Conservation (phyloP, 2,113 vertebrate species). For the Oncorhynchus kisutch region DNA sequence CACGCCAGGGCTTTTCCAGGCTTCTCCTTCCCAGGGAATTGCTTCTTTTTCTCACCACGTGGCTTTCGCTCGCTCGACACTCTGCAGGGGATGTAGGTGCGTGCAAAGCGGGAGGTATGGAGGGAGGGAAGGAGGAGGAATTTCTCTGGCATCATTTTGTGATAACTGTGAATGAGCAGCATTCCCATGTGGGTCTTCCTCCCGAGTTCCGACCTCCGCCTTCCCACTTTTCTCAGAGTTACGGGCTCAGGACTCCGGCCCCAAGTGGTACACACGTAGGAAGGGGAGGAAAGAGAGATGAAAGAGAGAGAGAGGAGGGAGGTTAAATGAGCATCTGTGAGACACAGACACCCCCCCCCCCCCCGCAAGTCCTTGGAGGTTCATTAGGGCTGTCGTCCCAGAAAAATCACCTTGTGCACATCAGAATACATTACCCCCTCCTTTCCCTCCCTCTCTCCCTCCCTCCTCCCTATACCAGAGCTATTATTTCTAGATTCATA, state of each 20-base stretch:
- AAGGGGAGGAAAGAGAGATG: background rate
- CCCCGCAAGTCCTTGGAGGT: background rate
- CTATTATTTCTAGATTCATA: slow-evolving; percentile 67
- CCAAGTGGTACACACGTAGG: too few relatives aligned
- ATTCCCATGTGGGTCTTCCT: background rate
- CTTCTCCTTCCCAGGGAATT: slow-evolving; percentile 35
- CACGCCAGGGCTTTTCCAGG: slow-evolving; percentile 28
- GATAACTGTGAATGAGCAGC: background rate
- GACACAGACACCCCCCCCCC: slow-evolving; percentile 19
- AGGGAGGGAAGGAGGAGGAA: slow-evolving; percentile 28
- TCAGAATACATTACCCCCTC: slow-evolving; percentile 51
- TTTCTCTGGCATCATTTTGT: background rate
- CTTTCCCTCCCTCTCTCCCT: slow-evolving; percentile 35
- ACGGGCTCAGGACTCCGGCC: background rate
- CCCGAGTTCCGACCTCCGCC: too few relatives aligned
- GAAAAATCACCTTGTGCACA: slow-evolving; percentile 50
- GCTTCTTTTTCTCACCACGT: slow-evolving; percentile 32
- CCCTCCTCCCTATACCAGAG: slow-evolving; percentile 33
- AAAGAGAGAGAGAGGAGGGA: slow-evolving; percentile 13
- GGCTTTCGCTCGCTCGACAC: background rate
- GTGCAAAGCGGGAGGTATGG: background rate
- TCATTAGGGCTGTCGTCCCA: slow-evolving; percentile 61
- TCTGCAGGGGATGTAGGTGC: background rate
- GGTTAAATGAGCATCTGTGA: slow-evolving; percentile 57
- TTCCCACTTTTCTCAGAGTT: background rate